Conservation (phyloP, 1,140 invertebrate genomes). For the Polypedilum vanderplanki region DNA sequence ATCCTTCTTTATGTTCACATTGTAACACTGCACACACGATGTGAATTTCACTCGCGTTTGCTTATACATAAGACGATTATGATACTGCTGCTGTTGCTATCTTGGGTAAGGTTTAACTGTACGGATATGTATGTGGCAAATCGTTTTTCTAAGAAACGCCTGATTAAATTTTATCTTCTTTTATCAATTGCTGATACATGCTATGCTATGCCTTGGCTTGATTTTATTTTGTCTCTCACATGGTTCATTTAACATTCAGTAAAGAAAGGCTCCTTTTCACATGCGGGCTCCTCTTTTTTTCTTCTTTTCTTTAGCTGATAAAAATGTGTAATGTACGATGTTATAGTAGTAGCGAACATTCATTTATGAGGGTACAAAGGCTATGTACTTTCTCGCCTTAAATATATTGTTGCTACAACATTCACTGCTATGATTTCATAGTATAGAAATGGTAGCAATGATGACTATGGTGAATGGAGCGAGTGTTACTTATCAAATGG, state of each 20-base stretch:
- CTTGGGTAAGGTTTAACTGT: not conserved
- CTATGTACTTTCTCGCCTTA: not conserved
- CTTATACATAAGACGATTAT: not conserved
- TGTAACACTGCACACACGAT: not conserved
- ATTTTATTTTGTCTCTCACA: conserved; percentile 27
- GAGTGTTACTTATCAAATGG: too few relatives aligned
- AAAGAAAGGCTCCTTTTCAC: not conserved
- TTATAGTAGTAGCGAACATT: not conserved
- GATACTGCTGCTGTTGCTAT: not conserved
- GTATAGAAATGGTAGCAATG: too few relatives aligned
- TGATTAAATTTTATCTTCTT: conserved; percentile 28
- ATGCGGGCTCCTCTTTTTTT: not conserved
- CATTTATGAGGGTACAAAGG: not conserved
- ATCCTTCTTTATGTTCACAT: not conserved
- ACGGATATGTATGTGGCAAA: not conserved
- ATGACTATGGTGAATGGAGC: too few relatives aligned
- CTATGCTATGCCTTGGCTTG: not conserved
- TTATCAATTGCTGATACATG: conserved; percentile 29
- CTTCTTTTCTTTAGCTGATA: not conserved
- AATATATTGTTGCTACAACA: too few relatives aligned
- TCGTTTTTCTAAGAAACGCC: conserved; percentile 10
- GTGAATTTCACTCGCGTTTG: not conserved
- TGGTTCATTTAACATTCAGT: conserved; percentile 23
- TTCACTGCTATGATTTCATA: too few relatives aligned
- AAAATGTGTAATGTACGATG: conserved; percentile 18